phyloP scores from a whole-genome alignment of 2,888 invertebrate species.

The Andrena minutula region DNA sequence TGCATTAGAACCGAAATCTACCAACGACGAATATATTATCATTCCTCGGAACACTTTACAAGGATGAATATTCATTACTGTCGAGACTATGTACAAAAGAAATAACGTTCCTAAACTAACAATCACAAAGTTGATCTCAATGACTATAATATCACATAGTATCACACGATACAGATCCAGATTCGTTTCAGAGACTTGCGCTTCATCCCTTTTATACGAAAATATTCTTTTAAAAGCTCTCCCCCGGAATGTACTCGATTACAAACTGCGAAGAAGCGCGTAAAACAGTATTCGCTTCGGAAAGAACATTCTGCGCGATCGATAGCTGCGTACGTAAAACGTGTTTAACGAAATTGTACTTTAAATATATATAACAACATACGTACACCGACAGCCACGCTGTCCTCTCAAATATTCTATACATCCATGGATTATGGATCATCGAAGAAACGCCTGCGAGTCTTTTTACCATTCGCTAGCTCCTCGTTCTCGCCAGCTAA shows the following conservation, averaged over 20 bases:
- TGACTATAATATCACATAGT: constrained; percentile 58
- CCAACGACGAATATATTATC: constrained; percentile 1
- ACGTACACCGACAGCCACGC: constrained; percentile 32
- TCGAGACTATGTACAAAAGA: neutral
- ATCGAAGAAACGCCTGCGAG: constrained; percentile 47
- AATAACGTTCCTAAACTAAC: constrained; percentile 30
- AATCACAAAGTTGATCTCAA: constrained; percentile 32
- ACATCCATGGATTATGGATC: constrained; percentile 43
- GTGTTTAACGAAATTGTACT: constrained; percentile 5
- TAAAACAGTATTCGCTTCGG: neutral
- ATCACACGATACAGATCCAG: constrained; percentile 55
- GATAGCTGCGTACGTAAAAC: constrained; percentile 11
- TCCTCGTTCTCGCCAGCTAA: constrained; percentile 19
- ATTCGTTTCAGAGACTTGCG: constrained; percentile 23
- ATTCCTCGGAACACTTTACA: neutral
- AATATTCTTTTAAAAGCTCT: neutral
- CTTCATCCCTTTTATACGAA: constrained; percentile 11
- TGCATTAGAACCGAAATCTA: neutral
- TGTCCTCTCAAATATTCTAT: constrained; percentile 20
- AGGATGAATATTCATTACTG: neutral
- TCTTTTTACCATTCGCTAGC: constrained; percentile 20
- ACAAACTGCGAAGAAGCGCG: neutral
- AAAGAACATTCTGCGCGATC: constrained; percentile 15
- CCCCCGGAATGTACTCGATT: neutral
- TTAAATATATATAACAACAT: constrained; percentile 11